A percentile compares a stretch with the other conserved stretches of the same genome.
Evolutionary conservation across 2,797 vertebrate species (phyloP).

Genomic region (Peromyscus attwateri): DNA sequence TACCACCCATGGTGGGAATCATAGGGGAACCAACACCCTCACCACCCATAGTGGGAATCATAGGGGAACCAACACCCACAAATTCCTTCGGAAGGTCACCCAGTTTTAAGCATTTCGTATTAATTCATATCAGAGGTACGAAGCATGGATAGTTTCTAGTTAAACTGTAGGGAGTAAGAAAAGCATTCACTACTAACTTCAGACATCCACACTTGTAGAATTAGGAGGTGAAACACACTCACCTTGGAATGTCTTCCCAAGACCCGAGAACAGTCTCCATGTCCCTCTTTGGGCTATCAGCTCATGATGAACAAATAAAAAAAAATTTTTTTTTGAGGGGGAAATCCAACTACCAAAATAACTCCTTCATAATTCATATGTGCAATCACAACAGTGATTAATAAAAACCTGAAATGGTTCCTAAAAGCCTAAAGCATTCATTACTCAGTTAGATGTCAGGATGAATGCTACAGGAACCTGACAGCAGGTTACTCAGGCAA

Average conservation of each 20-base stretch:
- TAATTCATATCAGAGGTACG: neutral
- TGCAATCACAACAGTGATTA: conserved; percentile 77
- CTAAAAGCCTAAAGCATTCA: conserved; percentile 81
- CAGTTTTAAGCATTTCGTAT: neutral
- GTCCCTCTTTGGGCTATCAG: conserved; percentile 48
- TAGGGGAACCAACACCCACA: neutral
- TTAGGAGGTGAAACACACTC: neutral
- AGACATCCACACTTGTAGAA: neutral
- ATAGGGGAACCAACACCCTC: too few species aligned
- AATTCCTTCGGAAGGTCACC: neutral
- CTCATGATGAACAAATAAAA: conserved; percentile 76
- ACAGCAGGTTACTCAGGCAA: conserved; percentile 75
- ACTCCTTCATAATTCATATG: conserved; percentile 80
- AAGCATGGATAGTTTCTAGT: neutral
- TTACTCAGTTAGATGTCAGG: conserved; percentile 76
- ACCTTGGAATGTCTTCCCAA: neutral
- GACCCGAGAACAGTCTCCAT: neutral
- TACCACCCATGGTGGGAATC: conserved; percentile 20
- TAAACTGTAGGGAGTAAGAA: neutral
- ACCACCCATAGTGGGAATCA: too few species aligned
- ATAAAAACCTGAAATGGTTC: conserved; percentile 76
- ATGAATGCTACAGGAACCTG: conserved; percentile 70
- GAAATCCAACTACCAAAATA: conserved; percentile 77
- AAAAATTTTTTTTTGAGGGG: conserved; percentile 56
- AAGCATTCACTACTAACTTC: neutral